These are phyloP conservation scores for Priocnemis perturbator DNA, from an alignment of 2,888 invertebrate species.

Conservation along the genomic window DNA sequence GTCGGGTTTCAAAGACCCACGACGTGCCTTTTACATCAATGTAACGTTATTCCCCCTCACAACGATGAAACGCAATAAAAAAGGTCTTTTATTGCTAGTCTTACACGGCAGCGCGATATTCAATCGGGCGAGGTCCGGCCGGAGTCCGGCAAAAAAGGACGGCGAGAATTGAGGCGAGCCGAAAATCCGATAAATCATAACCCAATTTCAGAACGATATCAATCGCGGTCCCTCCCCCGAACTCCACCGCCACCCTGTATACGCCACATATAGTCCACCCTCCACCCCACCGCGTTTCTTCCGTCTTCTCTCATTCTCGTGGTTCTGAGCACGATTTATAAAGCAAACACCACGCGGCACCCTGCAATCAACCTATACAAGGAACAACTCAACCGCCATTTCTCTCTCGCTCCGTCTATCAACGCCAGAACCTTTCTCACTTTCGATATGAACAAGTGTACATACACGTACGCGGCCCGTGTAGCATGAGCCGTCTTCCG, in stretches of 20 bases:
- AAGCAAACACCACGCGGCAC: constrained; percentile 73
- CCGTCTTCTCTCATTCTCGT: constrained; percentile 40
- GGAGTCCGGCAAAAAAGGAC: neutral
- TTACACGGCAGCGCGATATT: constrained; percentile 30
- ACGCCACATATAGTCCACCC: constrained; percentile 14
- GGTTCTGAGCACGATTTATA: constrained; percentile 69
- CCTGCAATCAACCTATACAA: constrained; percentile 71
- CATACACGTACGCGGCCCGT: neutral
- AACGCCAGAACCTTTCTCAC: neutral
- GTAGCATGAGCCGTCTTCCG: constrained; percentile 26
- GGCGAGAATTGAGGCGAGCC: constrained; percentile 13
- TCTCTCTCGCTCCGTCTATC: constrained; percentile 15
- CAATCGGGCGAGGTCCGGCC: constrained; percentile 32
- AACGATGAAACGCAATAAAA: constrained; percentile 29
- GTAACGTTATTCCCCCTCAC: constrained; percentile 1
- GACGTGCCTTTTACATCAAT: neutral
- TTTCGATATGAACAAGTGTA: constrained; percentile 5
- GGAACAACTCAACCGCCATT: constrained; percentile 49
- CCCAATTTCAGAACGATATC: constrained; percentile 66
- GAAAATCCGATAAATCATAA: constrained; percentile 65
- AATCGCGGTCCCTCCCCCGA: constrained; percentile 49
- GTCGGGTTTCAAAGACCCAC: too few species aligned
- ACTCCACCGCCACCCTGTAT: too few species aligned
- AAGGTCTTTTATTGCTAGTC: constrained; percentile 28
- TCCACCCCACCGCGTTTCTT: constrained; percentile 24